Conservation (phyloP, 2,888 invertebrate genomes). For the Agrochola macilenta region DNA sequence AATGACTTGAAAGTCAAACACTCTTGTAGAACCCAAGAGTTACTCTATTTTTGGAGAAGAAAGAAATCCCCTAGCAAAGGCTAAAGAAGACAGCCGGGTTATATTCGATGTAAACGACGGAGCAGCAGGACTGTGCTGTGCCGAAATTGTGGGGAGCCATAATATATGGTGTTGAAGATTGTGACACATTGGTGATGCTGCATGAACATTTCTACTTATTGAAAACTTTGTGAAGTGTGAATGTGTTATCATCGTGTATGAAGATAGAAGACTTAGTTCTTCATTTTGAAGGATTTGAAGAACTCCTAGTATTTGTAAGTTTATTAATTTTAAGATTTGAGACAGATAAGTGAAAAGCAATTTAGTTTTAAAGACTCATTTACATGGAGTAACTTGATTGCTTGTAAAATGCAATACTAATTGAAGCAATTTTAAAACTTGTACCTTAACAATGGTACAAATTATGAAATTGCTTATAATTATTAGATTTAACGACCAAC, state of each 20-base stretch:
- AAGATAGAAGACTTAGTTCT: neutral
- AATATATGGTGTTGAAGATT: neutral
- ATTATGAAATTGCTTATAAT: neutral
- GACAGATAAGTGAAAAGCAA: neutral
- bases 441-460: neutral
- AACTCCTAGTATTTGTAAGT: constrained; percentile 1
- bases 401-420: neutral
- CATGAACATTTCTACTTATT: neutral
- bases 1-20: neutral
- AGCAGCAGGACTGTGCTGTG: neutral
- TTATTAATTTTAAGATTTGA: neutral
- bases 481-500: neutral
- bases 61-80: too few species aligned
- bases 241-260: neutral
- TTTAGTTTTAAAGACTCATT: neutral
- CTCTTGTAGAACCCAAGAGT: neutral
- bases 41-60: neutral
- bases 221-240: constrained; percentile 1
- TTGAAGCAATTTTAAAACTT: constrained; percentile 8
- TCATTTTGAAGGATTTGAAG: neutral
- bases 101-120: neutral
- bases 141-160: neutral
- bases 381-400: neutral
- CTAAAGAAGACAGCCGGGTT: neutral
- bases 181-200: neutral